Conservation (phyloP, 2,888 invertebrate genomes). For the Leistus spinibarbis region DNA sequence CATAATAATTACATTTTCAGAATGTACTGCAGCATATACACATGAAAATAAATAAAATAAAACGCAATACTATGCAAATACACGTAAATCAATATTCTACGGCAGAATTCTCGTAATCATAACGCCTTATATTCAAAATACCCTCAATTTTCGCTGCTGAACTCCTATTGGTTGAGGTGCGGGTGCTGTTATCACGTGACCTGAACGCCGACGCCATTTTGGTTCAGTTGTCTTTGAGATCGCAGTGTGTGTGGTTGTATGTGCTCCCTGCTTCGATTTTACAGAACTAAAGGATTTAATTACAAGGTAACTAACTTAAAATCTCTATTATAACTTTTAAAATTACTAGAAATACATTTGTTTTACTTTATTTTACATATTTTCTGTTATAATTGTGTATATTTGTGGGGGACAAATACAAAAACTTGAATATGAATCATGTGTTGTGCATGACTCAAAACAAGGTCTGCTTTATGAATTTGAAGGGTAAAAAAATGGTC, state of each 20-base stretch:
- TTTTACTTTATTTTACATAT: not conserved
- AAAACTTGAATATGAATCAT: slow-evolving; percentile 28
- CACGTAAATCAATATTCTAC: not conserved
- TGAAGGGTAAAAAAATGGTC: slow-evolving; percentile 12
- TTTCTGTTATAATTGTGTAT: slow-evolving; percentile 11
- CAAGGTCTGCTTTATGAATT: slow-evolving; percentile 22
- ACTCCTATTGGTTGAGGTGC: slow-evolving; percentile 4
- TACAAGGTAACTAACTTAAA: slow-evolving; percentile 25
- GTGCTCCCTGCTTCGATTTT: slow-evolving; percentile 39
- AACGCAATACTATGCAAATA: too few relatives aligned
- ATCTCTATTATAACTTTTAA: not conserved
- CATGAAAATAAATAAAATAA: not conserved
- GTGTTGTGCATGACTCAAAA: slow-evolving; percentile 8
- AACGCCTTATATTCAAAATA: slow-evolving; percentile 29
- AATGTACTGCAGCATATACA: too few relatives aligned
- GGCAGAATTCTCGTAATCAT: not conserved
- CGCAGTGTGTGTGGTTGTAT: slow-evolving; percentile 51
- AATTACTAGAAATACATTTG: not conserved
- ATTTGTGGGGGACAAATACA: slow-evolving; percentile 3
- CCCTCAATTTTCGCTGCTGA: slow-evolving; percentile 2
- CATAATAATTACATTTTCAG: too few relatives aligned
- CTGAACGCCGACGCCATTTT: slow-evolving; percentile 44
- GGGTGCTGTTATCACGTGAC: slow-evolving; percentile 38
- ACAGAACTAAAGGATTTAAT: slow-evolving; percentile 34
- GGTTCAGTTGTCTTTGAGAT: slow-evolving; percentile 48